Base-by-base conservation (phyloP, 2,888 invertebrate species). In the Galerucella pusilla region DNA sequence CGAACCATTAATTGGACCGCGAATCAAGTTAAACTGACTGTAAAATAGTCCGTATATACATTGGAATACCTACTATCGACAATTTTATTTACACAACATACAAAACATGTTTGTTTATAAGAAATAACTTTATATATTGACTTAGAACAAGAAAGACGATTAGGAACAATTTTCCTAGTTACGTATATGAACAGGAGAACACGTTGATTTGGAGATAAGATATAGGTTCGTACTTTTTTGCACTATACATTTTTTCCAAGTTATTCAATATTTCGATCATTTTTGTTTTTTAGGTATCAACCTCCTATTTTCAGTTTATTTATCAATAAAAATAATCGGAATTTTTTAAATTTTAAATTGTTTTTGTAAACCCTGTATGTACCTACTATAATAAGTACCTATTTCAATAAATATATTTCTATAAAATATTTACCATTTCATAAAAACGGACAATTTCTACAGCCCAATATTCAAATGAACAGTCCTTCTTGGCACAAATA, bases 21-120 rank as follows among this genome's bases (percentile, higher is more conserved):
- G 57, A 52, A 54, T 68, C 20, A 57, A 68, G 3, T 12, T 68
- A 46, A 16, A 68, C 68, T 61, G 61, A 61, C 28, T 35, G 35
- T 28, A 28, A 61, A 35, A 61, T 35, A 12, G 10, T 35, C 35
- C 12, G 59, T 59, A 59, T 59, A 59, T 71, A 57, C 66, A 61
- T 28, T 46, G 42, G 64, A 52, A 72, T 25, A 49, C 52, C 59
- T 60, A 70, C 72, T 73, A 73, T 75, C 74, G 71, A 70, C 67
- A 71, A 52, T 25, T 61, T 57, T 75, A 66, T 75, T 75, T 71
- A 71, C 74, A 75, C 74, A 75, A 63, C 74, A 74, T 74, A 70
- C 74, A 75, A 75, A 75, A 75, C 74, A 75, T 71, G 74, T 74
- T 71, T 74, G 70, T 68, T 71, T 35, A 35, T 71, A 54, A 61